Base-by-base conservation (phyloP, 2,888 invertebrate genomes). In the Chrysolina oricalcia region DNA sequence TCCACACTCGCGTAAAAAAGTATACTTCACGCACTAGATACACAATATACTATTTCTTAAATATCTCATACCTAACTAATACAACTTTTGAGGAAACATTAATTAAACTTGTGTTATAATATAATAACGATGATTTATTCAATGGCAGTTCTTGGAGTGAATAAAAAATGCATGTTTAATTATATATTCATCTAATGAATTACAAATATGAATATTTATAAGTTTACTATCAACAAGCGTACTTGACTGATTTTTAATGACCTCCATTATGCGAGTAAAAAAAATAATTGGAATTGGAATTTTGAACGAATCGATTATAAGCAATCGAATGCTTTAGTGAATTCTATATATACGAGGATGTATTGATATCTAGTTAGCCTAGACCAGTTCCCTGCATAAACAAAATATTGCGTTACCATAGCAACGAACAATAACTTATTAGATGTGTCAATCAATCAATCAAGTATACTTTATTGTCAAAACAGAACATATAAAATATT, bases 181-280 rank as follows among this genome's bases (percentile, higher is more conserved):
- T 48, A 43, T 66, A 15, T 17, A 66, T 66, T 46, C 23, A 48
- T 48, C 15, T 50, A 27, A 50, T 66, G 21, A 66, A 66, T 48
- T 48, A 66, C 17, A 1, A 64, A 19, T 41, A 64, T 66, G 13
- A 66, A 65, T 65, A 65, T 65, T 65, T n/a, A 65, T 65, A 21
- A 66, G 46, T 66, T 27, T 46, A 27, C 43, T 50, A 66, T 66
- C 21, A 50, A 66, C 66, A 64, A 3, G 5, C 27, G 27, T 41
- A 40, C 17, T 66, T 66, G 46, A 17, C 48, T 27, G 10, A 50
- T 46, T 66, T n/a, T 66, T 66, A 21, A 66, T n/a, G 46, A 66
- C 65, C 65, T 66, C 43, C 65, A 43, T 5, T 10, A 53, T 17
- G 9, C 6, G 3, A 13, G 27, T 63, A 35, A 63, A 35, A 35